phyloP scores from a whole-genome alignment of 2,113 vertebrate species.

The Oreochromis tanganicae region DNA sequence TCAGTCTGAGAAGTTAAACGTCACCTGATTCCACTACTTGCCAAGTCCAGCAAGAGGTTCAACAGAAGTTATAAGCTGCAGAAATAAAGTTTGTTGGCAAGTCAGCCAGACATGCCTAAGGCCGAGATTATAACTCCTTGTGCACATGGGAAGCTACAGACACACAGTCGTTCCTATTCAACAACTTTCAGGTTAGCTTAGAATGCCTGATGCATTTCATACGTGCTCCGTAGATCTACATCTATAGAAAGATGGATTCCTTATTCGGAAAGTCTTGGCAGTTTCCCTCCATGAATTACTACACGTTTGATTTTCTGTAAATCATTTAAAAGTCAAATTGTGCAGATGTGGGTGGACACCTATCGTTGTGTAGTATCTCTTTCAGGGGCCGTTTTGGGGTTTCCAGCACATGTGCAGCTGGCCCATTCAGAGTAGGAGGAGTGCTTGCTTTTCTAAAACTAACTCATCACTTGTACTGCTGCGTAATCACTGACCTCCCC shows the following conservation, averaged over 20 bases:
- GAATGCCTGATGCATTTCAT: not conserved
- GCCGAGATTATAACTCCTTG: not conserved
- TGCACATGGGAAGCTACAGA: not conserved
- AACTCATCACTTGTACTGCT: not conserved
- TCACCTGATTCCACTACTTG: not conserved
- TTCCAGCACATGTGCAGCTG: not conserved
- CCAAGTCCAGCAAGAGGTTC: not conserved
- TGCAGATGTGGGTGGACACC: not conserved
- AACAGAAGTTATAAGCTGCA: not conserved
- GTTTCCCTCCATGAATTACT: not conserved
- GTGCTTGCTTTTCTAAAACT: not conserved
- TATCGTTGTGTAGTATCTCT: not conserved
- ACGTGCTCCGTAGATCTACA: not conserved
- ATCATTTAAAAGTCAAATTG: not conserved
- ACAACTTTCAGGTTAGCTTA: not conserved
- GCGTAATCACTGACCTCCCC: not conserved
- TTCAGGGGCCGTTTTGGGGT: not conserved
- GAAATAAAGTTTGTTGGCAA: not conserved
- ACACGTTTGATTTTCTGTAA: not conserved
- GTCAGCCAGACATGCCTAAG: not conserved
- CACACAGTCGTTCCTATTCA: not conserved
- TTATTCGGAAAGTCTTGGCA: not conserved
- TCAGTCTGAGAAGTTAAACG: not conserved
- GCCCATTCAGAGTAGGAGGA: not conserved
- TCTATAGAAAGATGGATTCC: not conserved